phyloP scores from a whole-genome alignment of 1,140 invertebrate species.

The Chelonus insularis region DNA sequence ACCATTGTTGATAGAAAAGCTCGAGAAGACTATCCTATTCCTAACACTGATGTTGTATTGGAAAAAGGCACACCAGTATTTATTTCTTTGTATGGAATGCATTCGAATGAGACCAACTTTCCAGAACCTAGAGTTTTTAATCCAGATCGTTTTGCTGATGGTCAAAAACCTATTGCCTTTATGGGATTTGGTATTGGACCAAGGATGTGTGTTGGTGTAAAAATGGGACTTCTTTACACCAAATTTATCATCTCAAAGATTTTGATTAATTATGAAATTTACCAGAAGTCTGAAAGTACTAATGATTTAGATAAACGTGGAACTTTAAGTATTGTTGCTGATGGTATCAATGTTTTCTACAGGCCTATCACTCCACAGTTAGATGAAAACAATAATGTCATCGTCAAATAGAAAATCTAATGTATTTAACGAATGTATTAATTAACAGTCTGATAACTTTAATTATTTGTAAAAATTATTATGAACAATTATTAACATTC shows the following conservation, averaged over 20 bases:
- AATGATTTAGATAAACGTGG: constrained; percentile 43
- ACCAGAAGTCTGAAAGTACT: constrained; percentile 42
- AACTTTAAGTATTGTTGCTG: constrained; percentile 45
- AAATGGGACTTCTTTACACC: constrained; percentile 63
- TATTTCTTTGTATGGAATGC: constrained; percentile 45
- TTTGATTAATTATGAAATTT: constrained; percentile 56
- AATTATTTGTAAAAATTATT: too few relatives aligned
- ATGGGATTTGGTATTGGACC: constrained; percentile 41
- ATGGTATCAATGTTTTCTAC: constrained; percentile 38
- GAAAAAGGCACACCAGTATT: constrained; percentile 43
- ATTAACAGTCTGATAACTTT: too few relatives aligned
- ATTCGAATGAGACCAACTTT: constrained; percentile 49
- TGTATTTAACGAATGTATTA: too few relatives aligned
- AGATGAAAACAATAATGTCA: too few relatives aligned
- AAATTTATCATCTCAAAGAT: constrained; percentile 65
- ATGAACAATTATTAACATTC: too few relatives aligned
- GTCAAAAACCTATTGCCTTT: constrained; percentile 33
- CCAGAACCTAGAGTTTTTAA: constrained; percentile 39
- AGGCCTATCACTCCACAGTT: too few relatives aligned
- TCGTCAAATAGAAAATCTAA: too few relatives aligned
- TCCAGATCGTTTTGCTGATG: constrained; percentile 44
- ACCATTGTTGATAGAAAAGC: constrained; percentile 62
- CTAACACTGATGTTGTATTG: constrained; percentile 45
- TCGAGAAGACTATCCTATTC: constrained; percentile 53
- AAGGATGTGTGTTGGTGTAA: constrained; percentile 41